These are phyloP conservation scores for Elaphurus davidianus DNA, from an alignment of 2,113 vertebrate genomes.

Conservation along the genomic window DNA sequence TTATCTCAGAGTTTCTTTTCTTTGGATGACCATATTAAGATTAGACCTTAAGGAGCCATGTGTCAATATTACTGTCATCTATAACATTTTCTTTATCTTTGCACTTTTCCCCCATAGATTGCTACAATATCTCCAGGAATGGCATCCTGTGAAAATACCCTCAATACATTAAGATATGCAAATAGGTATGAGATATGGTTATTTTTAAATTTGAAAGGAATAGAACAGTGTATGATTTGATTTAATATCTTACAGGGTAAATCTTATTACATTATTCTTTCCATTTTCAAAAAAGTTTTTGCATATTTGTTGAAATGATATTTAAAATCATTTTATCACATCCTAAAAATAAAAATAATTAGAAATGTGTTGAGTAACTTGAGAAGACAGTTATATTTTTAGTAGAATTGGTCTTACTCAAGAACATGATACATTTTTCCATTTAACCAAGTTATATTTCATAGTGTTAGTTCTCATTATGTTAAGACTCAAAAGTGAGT, in stretches of 20 bases:
- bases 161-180: conserved; percentile 98
- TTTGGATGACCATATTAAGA: conserved; percentile 25
- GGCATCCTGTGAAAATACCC: conserved; percentile 98
- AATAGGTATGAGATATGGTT: conserved; percentile 89
- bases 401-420: not conserved
- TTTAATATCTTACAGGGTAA: not conserved
- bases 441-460: not conserved
- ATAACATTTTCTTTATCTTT: conserved; percentile 28
- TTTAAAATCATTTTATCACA: conserved; percentile 14
- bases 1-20: conserved; percentile 18
- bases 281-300: not conserved
- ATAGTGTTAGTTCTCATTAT: not conserved
- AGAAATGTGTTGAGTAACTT: not conserved
- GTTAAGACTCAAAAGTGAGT: not conserved
- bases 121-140: conserved; percentile 98
- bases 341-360: conserved; percentile 8
- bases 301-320: not conserved
- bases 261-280: not conserved
- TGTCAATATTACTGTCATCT: not conserved
- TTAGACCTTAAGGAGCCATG: not conserved
- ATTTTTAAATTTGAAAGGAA: conserved; percentile 30
- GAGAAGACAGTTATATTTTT: not conserved
- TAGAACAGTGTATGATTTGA: not conserved
- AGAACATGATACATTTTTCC: conserved; percentile 18
- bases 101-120: conserved; percentile 84